Base-by-base conservation (phyloP, 2,797 vertebrate genomes). In the Rhabdophis nuchalis region DNA sequence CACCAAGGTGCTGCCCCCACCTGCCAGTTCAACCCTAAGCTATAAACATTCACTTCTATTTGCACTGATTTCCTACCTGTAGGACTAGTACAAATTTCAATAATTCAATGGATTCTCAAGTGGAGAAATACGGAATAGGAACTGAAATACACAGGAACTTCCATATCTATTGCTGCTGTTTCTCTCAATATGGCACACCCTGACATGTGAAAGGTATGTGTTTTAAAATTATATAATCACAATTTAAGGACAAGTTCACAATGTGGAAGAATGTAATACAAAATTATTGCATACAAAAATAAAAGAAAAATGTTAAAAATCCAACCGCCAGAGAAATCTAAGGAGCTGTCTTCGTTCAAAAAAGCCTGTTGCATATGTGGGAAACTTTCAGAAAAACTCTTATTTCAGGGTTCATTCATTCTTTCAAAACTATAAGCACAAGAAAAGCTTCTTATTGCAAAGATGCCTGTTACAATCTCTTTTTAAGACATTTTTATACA, bases 401-500 rank as follows among this genome's bases (percentile, higher is more conserved):
- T 25, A 91, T 52, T 53, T 64, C 46, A 27, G 5, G 5, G 64
- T 46, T 85, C 36, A 25, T 82, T 46, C 72, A 5, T 82, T 82
- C 36, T 12, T 46, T 77, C 6, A 25, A 82, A 82, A 82, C 20
- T 5, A 2, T 46, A 46, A 82, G 1, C 72, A 85, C 56, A 53
- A 72, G 23, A 14, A 54, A 25, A 54, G 25, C 1, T 36, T 60
- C 52, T 82, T 82, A 90, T 57, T 41, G 20, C n/a, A 56, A 4
- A 56, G 41, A 0, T 0, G 50, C 46, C 0, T 29, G 10, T n/a
- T 1, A 54, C 12, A 52, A n/a, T 60, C 8, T 1, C 0, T 25
- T 20, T 46, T 82, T 1, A 82, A 60, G 27, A 82, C 61, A 56
- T 16, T 53, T 57, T 87, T 68, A 18, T 86, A 89, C 54, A n/a